Evolutionary conservation across 2,113 vertebrate species (phyloP).

Genomic region (Gnathonemus longibarbis): DNA sequence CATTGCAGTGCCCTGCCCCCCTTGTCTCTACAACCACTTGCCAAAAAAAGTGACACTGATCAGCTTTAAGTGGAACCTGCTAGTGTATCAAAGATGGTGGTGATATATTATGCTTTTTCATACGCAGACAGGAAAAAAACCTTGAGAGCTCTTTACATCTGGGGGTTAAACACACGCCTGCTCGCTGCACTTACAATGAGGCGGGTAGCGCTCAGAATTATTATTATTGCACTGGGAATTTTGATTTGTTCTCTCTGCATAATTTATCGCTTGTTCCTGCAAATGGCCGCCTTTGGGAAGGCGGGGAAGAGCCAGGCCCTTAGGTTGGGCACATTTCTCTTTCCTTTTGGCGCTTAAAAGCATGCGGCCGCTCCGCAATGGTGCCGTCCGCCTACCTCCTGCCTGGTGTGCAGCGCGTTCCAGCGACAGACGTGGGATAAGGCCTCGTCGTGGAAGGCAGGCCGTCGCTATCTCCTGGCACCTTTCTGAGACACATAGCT

Average conservation of each 20-base stretch:
- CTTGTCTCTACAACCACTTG: background rate
- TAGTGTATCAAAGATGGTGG: background rate
- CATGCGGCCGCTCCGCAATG: background rate
- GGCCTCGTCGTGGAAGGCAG: background rate
- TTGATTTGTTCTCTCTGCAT: conserved; percentile 17
- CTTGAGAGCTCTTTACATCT: background rate
- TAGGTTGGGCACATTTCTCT: background rate
- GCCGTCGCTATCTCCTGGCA: background rate
- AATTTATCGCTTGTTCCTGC: conserved; percentile 1
- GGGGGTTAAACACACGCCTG: background rate
- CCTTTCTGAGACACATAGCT: conserved; percentile 30
- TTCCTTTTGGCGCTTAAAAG: background rate
- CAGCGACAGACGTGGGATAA: background rate
- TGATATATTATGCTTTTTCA: background rate
- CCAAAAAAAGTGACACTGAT: background rate
- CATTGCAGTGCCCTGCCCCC: background rate
- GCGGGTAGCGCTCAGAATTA: background rate
- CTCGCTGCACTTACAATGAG: background rate
- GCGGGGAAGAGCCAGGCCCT: background rate
- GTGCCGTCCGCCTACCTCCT: background rate
- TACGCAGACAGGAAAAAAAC: background rate
- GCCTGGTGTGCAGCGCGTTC: too few species aligned
- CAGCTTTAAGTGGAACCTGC: background rate
- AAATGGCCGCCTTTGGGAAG: background rate
- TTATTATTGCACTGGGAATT: conserved; percentile 9